These are phyloP conservation scores for Tipula vernalis DNA, from an alignment of 2,888 invertebrate genomes.

Conservation along the genomic window DNA sequence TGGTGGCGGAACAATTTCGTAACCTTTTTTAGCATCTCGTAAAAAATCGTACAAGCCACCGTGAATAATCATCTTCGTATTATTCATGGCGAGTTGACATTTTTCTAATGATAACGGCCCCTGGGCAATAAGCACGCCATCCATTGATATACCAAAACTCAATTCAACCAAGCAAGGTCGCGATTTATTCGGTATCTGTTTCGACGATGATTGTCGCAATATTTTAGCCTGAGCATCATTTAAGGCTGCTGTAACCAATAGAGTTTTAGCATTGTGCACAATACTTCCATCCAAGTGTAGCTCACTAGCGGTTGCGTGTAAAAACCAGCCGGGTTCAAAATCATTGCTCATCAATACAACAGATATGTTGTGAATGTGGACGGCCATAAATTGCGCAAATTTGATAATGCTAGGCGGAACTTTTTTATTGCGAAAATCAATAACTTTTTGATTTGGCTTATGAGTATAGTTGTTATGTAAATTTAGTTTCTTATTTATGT, in stretches of 20 bases:
- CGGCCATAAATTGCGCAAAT: constrained; percentile 82
- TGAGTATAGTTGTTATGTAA: not conserved
- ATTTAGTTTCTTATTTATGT: constrained; percentile 41
- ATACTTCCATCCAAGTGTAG: constrained; percentile 53
- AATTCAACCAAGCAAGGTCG: constrained; percentile 60
- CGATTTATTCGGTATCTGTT: constrained; percentile 14
- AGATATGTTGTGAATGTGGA: constrained; percentile 64
- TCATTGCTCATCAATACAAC: constrained; percentile 46
- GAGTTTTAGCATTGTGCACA: constrained; percentile 51
- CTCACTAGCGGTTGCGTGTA: constrained; percentile 58
- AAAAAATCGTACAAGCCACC: constrained; percentile 39
- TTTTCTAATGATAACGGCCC: constrained; percentile 72
- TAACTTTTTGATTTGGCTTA: constrained; percentile 24
- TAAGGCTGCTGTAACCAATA: constrained; percentile 60
- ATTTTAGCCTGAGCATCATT: constrained; percentile 44
- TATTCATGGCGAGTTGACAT: constrained; percentile 35
- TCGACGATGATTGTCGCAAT: constrained; percentile 27
- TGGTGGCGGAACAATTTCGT: constrained; percentile 15
- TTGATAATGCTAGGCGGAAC: constrained; percentile 68
- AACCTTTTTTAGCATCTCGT: constrained; percentile 29
- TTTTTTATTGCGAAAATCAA: constrained; percentile 62
- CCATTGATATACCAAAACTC: constrained; percentile 58
- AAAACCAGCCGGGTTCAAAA: constrained; percentile 52
- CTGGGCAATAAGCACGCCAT: constrained; percentile 66
- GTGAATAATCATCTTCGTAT: constrained; percentile 37